Percentiles rank a stretch among this genome's conserved stretches.
phyloP scores from a whole-genome alignment of 53 echinoderm and acorn worm genomes.

The Crossaster papposus region DNA sequence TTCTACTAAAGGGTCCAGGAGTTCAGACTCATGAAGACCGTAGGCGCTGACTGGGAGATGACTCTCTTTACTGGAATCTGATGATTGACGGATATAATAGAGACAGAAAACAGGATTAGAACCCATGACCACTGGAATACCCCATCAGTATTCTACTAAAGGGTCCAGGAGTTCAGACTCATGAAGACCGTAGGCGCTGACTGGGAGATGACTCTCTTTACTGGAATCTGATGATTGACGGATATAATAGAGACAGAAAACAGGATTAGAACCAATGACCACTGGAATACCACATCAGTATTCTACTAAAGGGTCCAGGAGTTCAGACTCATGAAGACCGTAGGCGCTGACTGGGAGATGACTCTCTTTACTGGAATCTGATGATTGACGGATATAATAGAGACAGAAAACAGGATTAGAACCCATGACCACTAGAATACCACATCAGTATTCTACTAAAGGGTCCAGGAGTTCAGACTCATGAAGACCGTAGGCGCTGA shows the following conservation, averaged over 20 bases:
- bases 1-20: slow-evolving; percentile 11
- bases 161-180: slow-evolving; percentile 67
- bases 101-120: neutral
- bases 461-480: slow-evolving; percentile 67
- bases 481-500: slow-evolving; percentile 77
- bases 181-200: slow-evolving; percentile 77
- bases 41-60: slow-evolving; percentile 69
- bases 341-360: slow-evolving; percentile 69
- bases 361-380: slow-evolving; percentile 42
- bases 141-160: neutral
- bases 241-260: neutral
- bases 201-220: slow-evolving; percentile 57
- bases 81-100: neutral
- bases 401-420: neutral
- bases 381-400: neutral
- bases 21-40: slow-evolving; percentile 78
- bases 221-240: neutral
- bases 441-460: neutral
- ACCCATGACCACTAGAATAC: neutral
- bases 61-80: slow-evolving; percentile 42
- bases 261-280: neutral
- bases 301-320: slow-evolving; percentile 11
- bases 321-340: slow-evolving; percentile 78
- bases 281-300: neutral
- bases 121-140: neutral